Evolutionary conservation across 2,113 vertebrate genomes (phyloP), one percentile per base, ranked within the genome.

Genomic region (Calonectris borealis): DNA sequence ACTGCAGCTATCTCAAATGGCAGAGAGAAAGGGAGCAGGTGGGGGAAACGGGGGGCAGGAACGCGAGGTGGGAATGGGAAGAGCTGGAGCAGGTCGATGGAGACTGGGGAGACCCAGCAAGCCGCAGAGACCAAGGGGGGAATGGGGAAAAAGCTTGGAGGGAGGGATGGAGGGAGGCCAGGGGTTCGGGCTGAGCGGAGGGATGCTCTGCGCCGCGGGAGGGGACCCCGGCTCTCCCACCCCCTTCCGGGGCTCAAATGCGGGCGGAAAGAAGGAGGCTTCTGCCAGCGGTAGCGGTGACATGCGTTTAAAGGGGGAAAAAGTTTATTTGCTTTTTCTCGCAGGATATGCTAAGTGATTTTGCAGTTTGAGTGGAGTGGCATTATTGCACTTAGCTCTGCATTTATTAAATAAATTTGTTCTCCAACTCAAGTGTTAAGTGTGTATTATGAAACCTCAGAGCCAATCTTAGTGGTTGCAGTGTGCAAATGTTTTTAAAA

Each of bases 341-440:
- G 1, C 93, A 97, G 95, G 96, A 94, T 94, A 92, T 95, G 96
- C 96, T 98, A 98, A 98, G 97, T 97, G 98, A 98, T 98, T 98
- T 96, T 98, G 96, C 96, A 97, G 96, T 98, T 91, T 52, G 97
- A 98, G 97, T 97, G 93, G 95, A 97, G 93, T 40, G 94, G 97
- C 97, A 97, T 98, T 97, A 97, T 96, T 98, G 97, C 96, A 97
- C 97, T 98, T 97, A 98, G 96, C 94, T 96, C 96, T 97, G 97
- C 98, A 98, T 98, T 98, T 98, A 98, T 98, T 98, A 98, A 98
- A 98, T 98, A 98, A 98, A 98, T 98, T 98, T 98, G 97, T 98
- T 97, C 97, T 98, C 97, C 94, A 97, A 97, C 96, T 98, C 95
- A 52, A 98, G 97, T 98, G 98, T 98, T 98, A 98, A 98, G 97